Conservation (phyloP, 2,113 vertebrate species). For the Hippocampus zosterae region DNA sequence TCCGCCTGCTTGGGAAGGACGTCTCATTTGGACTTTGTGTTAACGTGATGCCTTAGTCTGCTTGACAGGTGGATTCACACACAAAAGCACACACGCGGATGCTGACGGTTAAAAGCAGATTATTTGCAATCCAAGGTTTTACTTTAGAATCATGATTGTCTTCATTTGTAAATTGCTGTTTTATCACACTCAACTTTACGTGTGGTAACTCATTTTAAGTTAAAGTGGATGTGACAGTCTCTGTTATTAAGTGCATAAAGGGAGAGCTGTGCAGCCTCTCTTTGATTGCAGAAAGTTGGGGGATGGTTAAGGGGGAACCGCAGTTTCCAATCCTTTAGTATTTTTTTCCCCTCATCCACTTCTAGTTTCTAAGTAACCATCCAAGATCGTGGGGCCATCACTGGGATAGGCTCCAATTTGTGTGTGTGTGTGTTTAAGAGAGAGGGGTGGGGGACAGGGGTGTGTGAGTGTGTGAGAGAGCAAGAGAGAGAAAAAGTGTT, state of each 20-base stretch:
- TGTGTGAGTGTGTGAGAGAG: not conserved
- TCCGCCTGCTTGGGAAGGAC: not conserved
- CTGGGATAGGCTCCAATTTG: conserved; percentile 29
- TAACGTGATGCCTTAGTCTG: conserved; percentile 45
- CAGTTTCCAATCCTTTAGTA: conserved; percentile 45
- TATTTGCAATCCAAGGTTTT: not conserved
- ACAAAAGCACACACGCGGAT: conserved; percentile 18
- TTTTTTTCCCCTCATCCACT: conserved; percentile 13
- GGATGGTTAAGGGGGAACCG: conserved; percentile 24
- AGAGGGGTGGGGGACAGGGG: not conserved
- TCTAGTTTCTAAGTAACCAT: conserved; percentile 61
- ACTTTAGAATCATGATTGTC: not conserved
- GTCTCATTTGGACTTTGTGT: conserved; percentile 7
- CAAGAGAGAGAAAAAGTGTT: too few species aligned
- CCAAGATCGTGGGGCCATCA: conserved; percentile 55
- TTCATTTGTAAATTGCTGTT: not conserved
- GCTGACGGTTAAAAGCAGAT: conserved; percentile 1
- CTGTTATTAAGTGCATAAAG: not conserved
- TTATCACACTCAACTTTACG: not conserved
- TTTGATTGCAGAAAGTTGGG: conserved; percentile 30
- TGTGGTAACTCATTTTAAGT: not conserved
- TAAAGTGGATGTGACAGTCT: conserved; percentile 4
- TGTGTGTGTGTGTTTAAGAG: conserved; percentile 7
- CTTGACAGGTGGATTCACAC: conserved; percentile 43
- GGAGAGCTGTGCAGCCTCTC: too few species aligned